Evolutionary conservation across 2,797 vertebrate species (phyloP).

Genomic region (Urophycis tenuis): DNA sequence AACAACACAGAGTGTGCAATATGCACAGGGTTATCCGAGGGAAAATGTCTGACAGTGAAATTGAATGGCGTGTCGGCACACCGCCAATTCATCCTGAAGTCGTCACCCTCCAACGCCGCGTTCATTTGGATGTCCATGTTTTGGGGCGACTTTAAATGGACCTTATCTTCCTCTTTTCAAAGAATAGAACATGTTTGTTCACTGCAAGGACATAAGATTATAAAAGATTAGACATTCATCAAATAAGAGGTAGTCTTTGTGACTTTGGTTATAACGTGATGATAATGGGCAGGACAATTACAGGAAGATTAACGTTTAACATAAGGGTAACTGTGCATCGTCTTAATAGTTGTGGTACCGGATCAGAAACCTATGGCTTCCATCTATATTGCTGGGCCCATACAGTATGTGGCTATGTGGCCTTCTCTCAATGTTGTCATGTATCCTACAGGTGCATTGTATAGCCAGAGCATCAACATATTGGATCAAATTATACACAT

Average conservation of each 20-base stretch:
- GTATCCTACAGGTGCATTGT: neutral
- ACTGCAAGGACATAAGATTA: slow-evolving; percentile 66
- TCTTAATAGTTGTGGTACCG: neutral
- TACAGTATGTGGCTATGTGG: neutral
- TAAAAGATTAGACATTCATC: neutral
- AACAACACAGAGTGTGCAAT: neutral
- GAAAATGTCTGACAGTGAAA: neutral
- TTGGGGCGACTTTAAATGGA: slow-evolving; percentile 73
- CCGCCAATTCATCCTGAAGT: neutral
- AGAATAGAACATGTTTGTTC: slow-evolving; percentile 87
- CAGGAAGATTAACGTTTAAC: neutral
- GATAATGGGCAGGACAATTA: neutral
- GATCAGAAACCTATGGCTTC: neutral
- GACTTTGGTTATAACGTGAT: neutral
- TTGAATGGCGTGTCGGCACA: neutral
- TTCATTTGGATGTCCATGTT: neutral
- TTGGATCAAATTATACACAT: neutral
- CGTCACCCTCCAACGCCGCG: neutral
- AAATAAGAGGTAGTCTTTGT: neutral
- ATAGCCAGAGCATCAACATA: neutral
- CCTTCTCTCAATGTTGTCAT: neutral
- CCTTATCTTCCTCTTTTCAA: slow-evolving; percentile 90
- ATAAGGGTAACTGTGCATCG: neutral
- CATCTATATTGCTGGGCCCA: neutral
- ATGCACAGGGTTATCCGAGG: neutral